phyloP scores from a whole-genome alignment of 2,888 invertebrate genomes.

The Prosapia bicincta region DNA sequence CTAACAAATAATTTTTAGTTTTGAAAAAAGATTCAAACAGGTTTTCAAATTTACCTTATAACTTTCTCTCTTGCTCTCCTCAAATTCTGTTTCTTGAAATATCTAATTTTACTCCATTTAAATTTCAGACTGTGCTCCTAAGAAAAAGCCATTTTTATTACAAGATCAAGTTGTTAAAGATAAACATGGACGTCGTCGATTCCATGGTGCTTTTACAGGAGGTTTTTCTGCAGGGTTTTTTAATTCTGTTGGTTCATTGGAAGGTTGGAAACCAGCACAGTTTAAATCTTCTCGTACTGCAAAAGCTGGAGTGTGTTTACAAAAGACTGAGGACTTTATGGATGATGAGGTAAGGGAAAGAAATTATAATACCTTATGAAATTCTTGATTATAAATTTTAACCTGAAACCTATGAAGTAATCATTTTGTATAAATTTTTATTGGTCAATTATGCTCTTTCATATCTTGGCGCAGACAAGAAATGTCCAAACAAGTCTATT shows the following conservation, averaged over 20 bases:
- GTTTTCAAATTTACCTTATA: no score
- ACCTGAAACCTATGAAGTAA: no score
- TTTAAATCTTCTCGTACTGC: constrained; percentile 86
- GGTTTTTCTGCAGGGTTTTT: constrained; percentile 97
- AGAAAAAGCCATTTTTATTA: constrained; percentile 72
- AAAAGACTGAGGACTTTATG: constrained; percentile 93
- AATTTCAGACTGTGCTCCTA: constrained; percentile 66
- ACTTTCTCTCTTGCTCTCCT: no score
- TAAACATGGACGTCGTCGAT: constrained; percentile 81
- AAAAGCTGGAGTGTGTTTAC: constrained; percentile 56
- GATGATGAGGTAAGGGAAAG: constrained; percentile 73
- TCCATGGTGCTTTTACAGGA: constrained; percentile 99
- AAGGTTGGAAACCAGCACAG: constrained; percentile 89
- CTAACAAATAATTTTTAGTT: no score
- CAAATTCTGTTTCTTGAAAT: no score
- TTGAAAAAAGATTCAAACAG: no score
- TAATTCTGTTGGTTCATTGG: constrained; percentile 92
- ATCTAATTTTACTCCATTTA: not conserved
- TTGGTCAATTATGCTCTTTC: not conserved
- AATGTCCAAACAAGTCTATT: no score
- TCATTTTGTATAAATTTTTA: not conserved
- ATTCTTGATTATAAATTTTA: no score
- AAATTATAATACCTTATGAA: not conserved
- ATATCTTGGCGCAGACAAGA: no score
- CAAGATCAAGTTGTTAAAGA: constrained; percentile 91